Conservation (phyloP, 2,888 invertebrate species). For the Tridacna crocea region DNA sequence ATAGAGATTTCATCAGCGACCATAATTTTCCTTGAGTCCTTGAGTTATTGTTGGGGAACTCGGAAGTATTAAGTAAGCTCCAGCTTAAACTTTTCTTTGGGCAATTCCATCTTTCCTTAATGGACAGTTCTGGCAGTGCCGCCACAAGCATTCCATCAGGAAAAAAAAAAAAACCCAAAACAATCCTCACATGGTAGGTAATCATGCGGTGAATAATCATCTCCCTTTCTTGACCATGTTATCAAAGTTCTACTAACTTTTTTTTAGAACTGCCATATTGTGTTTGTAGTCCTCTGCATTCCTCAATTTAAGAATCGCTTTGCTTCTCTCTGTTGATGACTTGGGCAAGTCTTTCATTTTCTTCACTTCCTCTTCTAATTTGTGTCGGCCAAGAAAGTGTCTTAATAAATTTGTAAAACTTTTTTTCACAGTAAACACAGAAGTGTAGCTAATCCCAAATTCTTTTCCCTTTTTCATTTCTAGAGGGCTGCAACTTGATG, state of each 20-base stretch:
- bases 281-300: slow-evolving; percentile 53
- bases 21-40: slow-evolving; percentile 42
- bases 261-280: slow-evolving; percentile 43
- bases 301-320: slow-evolving; percentile 36
- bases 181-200: slow-evolving; percentile 47
- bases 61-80: slow-evolving; percentile 38
- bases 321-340: slow-evolving; percentile 32
- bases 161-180: slow-evolving; percentile 52
- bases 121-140: slow-evolving; percentile 37
- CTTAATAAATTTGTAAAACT: slow-evolving; percentile 43
- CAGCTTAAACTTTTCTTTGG: slow-evolving; percentile 35
- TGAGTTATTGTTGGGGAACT: slow-evolving; percentile 15
- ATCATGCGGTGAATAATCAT: slow-evolving; percentile 20
- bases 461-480: slow-evolving; percentile 30
- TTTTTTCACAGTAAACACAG: slow-evolving; percentile 39
- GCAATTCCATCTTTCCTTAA: slow-evolving; percentile 22
- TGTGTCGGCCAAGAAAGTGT: slow-evolving; percentile 39
- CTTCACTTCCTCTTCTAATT: slow-evolving; percentile 32
- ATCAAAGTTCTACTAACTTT: slow-evolving; percentile 36
- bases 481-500: slow-evolving; percentile 25
- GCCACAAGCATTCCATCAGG: slow-evolving; percentile 40
- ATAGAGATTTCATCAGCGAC: slow-evolving; percentile 24
- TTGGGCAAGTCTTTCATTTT: slow-evolving; percentile 21
- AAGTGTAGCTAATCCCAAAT: slow-evolving; percentile 48
- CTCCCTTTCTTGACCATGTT: slow-evolving; percentile 40